Base-by-base conservation (phyloP, 2,888 invertebrate species). In the Petrophora chlorosata region DNA sequence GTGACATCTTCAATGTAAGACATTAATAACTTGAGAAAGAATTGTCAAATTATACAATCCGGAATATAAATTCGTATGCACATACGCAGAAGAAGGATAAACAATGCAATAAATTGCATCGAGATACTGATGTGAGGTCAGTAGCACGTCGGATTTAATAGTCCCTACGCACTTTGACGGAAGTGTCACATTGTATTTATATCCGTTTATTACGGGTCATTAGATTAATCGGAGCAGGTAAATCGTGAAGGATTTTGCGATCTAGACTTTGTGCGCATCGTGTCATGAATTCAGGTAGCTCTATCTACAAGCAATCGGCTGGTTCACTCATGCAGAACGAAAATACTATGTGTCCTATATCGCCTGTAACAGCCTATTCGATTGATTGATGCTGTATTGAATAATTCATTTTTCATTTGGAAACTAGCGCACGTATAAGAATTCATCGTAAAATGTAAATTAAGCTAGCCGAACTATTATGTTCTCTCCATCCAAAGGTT, bases 171-270 rank as follows among this genome's bases (percentile, higher is more conserved):
- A 16, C 30, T 22, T 33, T 35, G 36, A 22, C 33, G 48, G 53
- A 45, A 53, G 29, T 53, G 25, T 4, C 38, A 32, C 26, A 15
- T 53, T 23, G 13, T 48, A 26, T 32, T 45, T 40, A 36, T 36
- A 41, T 10, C 30, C 5, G 19, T 12, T 33, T 16, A 30, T 46
- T 40, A 40, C 22, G 17, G 10, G 13, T 17, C 16, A 30, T 36
- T 32, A 17, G 10, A 26, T 8, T 14, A 16, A 40, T 14, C 8
- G 23, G 4, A 10, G 28, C 33, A 34, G 29, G 12, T 36, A 22
- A 30, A 14, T 35, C 42, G 26, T 26, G 15, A 30, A 30, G 14
- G 29, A n/a, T 30, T 28, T 9, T 28, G 28, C 1, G 2, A 25
- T n/a, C n/a, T n/a, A n/a, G n/a, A n/a, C n/a, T n/a, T n/a, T n/a